Evolutionary conservation across 2,113 vertebrate genomes (phyloP).

Genomic region (Hippoglossus stenolepis): DNA sequence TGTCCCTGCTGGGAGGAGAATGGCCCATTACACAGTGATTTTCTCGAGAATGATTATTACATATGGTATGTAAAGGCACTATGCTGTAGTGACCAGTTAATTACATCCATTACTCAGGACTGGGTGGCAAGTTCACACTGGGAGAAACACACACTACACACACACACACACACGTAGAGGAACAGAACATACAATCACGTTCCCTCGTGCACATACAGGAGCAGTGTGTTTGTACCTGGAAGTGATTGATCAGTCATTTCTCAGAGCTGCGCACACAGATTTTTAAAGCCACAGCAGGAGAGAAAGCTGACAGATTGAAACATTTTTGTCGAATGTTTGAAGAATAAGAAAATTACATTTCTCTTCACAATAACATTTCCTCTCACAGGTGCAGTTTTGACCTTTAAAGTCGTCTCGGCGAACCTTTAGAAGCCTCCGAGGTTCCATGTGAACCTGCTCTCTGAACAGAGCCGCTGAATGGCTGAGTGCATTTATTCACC

Average conservation of each 20-base stretch:
- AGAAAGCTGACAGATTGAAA: background rate
- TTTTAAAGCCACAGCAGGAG: background rate
- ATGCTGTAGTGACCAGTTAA: conserved; percentile 66
- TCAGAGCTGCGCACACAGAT: background rate
- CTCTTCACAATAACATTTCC: conserved; percentile 29
- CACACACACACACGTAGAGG: background rate
- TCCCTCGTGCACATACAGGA: background rate
- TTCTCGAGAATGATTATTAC: conserved; percentile 68
- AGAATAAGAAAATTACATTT: conserved; percentile 6
- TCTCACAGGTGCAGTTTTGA: conserved; percentile 45
- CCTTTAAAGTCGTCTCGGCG: conserved; percentile 64
- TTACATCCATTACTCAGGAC: conserved; percentile 68
- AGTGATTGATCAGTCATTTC: conserved; percentile 6
- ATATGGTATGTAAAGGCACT: conserved; percentile 64
- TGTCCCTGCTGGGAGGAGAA: conserved; percentile 71
- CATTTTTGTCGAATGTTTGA: conserved; percentile 11
- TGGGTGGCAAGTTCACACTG: conserved; percentile 45
- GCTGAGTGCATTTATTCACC: conserved; percentile 30
- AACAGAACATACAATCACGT: conserved; percentile 3
- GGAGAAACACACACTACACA: conserved; percentile 1
- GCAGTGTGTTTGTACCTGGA: conserved; percentile 24
- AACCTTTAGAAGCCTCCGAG: conserved; percentile 71
- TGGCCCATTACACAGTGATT: conserved; percentile 76
- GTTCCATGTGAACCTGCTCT: conserved; percentile 50
- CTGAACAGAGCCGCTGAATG: conserved; percentile 30